A percentile compares a stretch with the other conserved stretches of the same genome.
These are phyloP conservation scores for Kryptolebias ocellatus DNA, from an alignment of 2,797 vertebrate genomes.

Conservation along the genomic window DNA sequence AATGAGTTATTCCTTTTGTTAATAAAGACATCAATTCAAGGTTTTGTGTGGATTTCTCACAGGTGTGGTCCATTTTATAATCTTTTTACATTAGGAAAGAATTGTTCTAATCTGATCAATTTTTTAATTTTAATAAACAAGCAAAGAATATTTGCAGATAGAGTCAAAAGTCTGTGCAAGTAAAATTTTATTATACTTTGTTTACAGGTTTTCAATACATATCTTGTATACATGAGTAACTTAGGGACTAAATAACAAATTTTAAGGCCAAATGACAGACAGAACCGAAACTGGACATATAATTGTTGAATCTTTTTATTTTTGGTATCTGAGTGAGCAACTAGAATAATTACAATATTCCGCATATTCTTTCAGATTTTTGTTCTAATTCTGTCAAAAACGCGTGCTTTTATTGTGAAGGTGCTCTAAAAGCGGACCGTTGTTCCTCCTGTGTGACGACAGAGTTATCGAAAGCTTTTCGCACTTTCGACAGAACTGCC, in stretches of 20 bases:
- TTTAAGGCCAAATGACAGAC: too few relatives aligned
- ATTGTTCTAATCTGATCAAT: neutral
- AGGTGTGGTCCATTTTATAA: neutral
- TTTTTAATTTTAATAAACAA: too few relatives aligned
- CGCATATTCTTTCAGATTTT: too few relatives aligned
- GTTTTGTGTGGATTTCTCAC: conserved; percentile 30
- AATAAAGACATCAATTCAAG: conserved; percentile 75
- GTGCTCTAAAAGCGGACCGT: neutral
- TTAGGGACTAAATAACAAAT: too few relatives aligned
- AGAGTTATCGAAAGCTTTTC: neutral
- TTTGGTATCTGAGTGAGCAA: too few relatives aligned
- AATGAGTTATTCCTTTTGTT: conserved; percentile 69
- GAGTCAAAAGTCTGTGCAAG: too few relatives aligned
- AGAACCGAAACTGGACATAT: too few relatives aligned
- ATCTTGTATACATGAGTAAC: neutral
- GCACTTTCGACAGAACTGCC: conserved; percentile 56
- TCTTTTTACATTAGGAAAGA: neutral
- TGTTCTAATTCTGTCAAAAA: neutral
- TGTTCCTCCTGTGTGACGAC: neutral
- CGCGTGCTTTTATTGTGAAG: conserved; percentile 27
- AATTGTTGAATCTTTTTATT: too few relatives aligned
- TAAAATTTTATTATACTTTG: too few relatives aligned
- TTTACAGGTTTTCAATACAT: too few relatives aligned
- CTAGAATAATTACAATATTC: too few relatives aligned
- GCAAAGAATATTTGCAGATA: too few relatives aligned